Base-by-base conservation (phyloP, 2,888 invertebrate species). In the Belgica antarctica region DNA sequence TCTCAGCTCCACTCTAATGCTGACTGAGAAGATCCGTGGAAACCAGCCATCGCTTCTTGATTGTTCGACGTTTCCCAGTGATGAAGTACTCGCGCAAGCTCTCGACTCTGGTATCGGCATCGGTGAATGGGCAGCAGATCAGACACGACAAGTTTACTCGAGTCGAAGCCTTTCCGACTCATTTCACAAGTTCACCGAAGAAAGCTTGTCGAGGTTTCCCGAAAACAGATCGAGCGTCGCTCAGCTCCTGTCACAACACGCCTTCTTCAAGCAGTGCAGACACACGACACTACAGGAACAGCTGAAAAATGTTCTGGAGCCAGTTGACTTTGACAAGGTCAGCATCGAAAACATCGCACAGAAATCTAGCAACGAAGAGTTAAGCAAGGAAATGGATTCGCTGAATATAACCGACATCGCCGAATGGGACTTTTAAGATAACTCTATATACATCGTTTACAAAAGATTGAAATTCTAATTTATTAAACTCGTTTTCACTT, bases 1-100 rank as follows among this genome's bases (percentile, higher is more conserved):
- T 74, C 88, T 92, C 76, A 86, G 90, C 4, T 88, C 87, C n/a
- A 92, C 95, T 1, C 83, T 94, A 75, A 94, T 96, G 94, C 83
- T 94, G 74, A 89, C 92, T 2, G 94, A 95, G 81, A 96, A 65
- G 28, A 75, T 80, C 28, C 84, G 91, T 69, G 94, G 94, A 0
- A 85, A 84, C 74, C 83, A 88, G 0, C 91, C 93, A 4, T 88
- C 88, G 71, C 79, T 92, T 71, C 80, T 92, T 27, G 92, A 92
- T 80, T 84, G 84, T 74, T 84, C 87, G 8, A 90, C 90, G 17
- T 84, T 87, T 76, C 85, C 86, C n/a, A 76, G 78, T 25, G 81
- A 82, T 65, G 77, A 78, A 8, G 81, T 83, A 71, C 74, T 76
- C 47, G 76, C 72, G 22, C 70, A 72, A 73, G 73, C 75, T 78